These are phyloP conservation scores for Istiophorus platypterus DNA, from an alignment of 2,113 vertebrate genomes.

Conservation along the genomic window DNA sequence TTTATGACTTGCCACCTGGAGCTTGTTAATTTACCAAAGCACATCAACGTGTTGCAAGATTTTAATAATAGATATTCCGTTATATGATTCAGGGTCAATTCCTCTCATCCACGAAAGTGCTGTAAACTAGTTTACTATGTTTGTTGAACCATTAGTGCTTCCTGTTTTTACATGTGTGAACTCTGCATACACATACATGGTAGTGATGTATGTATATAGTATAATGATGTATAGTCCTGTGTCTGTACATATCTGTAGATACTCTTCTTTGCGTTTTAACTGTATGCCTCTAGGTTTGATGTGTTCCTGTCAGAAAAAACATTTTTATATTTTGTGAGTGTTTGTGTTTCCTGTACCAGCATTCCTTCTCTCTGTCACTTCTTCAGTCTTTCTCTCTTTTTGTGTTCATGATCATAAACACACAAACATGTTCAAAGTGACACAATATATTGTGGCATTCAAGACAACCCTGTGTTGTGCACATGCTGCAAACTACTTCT, in stretches of 20 bases:
- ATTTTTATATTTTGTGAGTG: no score
- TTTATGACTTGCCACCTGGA: constrained; percentile 35
- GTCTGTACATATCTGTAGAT: not conserved
- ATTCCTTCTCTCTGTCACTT: not conserved
- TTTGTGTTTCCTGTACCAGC: not conserved
- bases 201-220: not conserved
- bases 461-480: not conserved
- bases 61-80: constrained; percentile 2
- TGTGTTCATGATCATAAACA: not conserved
- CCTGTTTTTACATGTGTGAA: not conserved
- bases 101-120: not conserved
- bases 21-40: constrained; percentile 16
- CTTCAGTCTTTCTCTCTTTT: not conserved
- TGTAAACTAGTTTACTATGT: not conserved
- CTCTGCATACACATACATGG: not conserved
- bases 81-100: not conserved
- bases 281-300: not conserved
- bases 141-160: not conserved
- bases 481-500: not conserved
- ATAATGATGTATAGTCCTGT: not conserved
- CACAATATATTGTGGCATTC: not conserved
- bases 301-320: not conserved
- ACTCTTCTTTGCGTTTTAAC: not conserved
- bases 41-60: not conserved
- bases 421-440: not conserved